phyloP scores from a whole-genome alignment of 2,797 vertebrate genomes.

The Hypotaenidia philippensis region DNA sequence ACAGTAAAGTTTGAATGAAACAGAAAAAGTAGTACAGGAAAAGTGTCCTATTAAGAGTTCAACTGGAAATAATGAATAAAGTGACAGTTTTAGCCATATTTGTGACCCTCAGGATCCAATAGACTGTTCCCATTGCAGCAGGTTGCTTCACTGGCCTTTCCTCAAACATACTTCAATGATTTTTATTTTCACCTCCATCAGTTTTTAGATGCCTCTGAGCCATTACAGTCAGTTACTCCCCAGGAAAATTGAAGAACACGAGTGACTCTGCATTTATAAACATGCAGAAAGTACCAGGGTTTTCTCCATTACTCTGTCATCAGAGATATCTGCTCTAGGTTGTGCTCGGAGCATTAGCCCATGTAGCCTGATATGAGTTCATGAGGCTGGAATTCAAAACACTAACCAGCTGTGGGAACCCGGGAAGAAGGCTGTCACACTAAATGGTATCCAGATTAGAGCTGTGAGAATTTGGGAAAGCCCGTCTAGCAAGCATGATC shows the following conservation, averaged over 20 bases:
- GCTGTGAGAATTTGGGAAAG: conserved; percentile 86
- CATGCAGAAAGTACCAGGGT: conserved; percentile 47
- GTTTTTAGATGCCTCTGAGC: neutral
- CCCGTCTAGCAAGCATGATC: conserved; percentile 74
- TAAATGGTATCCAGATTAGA: conserved; percentile 85
- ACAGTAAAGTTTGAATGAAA: neutral
- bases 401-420: conserved; percentile 94
- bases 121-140: neutral
- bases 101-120: neutral
- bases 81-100: neutral
- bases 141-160: conserved; percentile 18
- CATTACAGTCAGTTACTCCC: conserved; percentile 2
- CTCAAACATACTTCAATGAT: neutral
- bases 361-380: conserved; percentile 90
- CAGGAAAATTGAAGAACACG: conserved; percentile 42
- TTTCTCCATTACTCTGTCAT: conserved; percentile 85
- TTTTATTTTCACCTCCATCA: conserved; percentile 24
- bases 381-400: conserved; percentile 94
- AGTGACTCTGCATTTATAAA: conserved; percentile 71
- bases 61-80: neutral
- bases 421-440: conserved; percentile 84
- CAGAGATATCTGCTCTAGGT: conserved; percentile 81
- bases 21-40: no score
- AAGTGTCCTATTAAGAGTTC: no score
- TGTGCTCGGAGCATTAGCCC: conserved; percentile 79